Conservation (phyloP, 2,797 vertebrate genomes). For the Argentina silus region DNA sequence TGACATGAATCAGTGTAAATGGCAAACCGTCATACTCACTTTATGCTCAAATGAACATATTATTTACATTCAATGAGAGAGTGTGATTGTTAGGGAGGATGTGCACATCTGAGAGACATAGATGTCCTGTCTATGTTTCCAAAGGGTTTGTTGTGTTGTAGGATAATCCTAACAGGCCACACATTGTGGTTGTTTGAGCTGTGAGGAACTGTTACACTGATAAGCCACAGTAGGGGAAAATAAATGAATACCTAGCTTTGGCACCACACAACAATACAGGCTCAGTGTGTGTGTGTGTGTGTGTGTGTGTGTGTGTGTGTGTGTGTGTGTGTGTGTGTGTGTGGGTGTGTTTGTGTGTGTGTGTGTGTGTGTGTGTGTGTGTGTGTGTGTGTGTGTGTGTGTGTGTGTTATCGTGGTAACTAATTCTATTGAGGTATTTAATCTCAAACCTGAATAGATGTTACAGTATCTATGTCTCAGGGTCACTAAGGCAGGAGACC, state of each 20-base stretch:
- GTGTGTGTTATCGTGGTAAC: constrained; percentile 74
- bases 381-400: constrained; percentile 42
- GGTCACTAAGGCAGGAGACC: constrained; percentile 53
- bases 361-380: constrained; percentile 18
- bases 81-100: background rate
- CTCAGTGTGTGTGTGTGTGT: constrained; percentile 28
- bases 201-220: constrained; percentile 15
- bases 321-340: constrained; percentile 17
- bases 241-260: constrained; percentile 16
- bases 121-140: background rate
- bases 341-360: constrained; percentile 1
- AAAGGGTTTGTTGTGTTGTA: background rate
- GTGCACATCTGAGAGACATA: background rate
- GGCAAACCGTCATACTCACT: no score
- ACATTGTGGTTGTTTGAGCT: background rate
- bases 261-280: background rate
- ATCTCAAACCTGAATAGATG: constrained; percentile 71
- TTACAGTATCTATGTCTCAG: constrained; percentile 67
- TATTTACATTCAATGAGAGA: no score
- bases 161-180: background rate
- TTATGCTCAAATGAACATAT: no score
- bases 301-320: constrained; percentile 10
- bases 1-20: no score
- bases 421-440: constrained; percentile 76
- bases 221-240: constrained; percentile 32